Evolutionary conservation across 2,888 invertebrate species (phyloP).

Genomic region (Xanthia togata): DNA sequence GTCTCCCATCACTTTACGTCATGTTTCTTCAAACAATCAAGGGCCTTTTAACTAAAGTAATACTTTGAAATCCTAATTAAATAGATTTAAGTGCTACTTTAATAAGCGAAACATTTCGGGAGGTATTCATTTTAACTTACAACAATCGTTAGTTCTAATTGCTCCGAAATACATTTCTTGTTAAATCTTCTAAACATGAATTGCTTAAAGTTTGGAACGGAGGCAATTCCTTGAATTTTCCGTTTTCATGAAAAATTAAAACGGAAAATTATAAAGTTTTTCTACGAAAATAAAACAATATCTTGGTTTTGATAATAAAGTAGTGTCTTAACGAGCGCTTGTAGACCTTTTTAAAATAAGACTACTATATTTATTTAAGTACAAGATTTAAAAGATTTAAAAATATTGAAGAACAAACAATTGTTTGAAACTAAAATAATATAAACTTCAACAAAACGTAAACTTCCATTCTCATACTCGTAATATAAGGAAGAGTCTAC

Average conservation of each 20-base stretch:
- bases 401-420: too few relatives aligned
- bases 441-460: neutral
- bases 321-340: neutral
- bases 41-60: neutral
- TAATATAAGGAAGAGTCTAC: neutral
- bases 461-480: neutral
- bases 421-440: neutral
- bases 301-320: neutral
- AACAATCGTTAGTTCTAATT: conserved; percentile 46
- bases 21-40: neutral
- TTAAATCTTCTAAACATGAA: conserved; percentile 38
- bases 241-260: too few relatives aligned
- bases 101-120: conserved; percentile 6
- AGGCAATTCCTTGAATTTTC: conserved; percentile 20
- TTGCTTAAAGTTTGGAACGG: conserved; percentile 24
- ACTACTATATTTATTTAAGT: neutral
- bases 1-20: too few relatives aligned
- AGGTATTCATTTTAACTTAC: conserved; percentile 37
- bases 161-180: conserved; percentile 31
- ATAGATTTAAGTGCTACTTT: conserved; percentile 17
- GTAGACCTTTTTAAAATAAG: neutral
- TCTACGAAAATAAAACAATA: conserved; percentile 1
- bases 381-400: too few relatives aligned
- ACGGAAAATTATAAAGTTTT: too few relatives aligned
- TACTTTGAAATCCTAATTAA: neutral